Percentiles rank a stretch among this genome's conserved stretches.
These are phyloP conservation scores for Pristiophorus japonicus DNA, from an alignment of 2,113 vertebrate genomes.

Conservation along the genomic window DNA sequence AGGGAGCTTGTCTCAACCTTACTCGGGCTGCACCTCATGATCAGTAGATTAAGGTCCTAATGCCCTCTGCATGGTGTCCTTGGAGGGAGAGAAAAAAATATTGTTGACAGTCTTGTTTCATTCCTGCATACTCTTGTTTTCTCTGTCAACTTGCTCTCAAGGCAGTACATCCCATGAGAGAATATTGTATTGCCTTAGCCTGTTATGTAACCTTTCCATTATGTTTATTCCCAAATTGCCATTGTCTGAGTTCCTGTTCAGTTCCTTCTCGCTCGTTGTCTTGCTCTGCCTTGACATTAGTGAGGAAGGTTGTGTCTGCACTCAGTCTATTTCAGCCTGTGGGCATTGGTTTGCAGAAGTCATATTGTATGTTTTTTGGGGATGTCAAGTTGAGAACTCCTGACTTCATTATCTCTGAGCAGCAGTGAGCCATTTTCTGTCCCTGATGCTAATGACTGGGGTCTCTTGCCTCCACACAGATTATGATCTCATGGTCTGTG, in stretches of 20 bases:
- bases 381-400: background rate
- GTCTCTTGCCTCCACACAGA: background rate
- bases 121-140: background rate
- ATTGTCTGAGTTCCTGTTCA: background rate
- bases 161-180: background rate
- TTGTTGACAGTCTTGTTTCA: background rate
- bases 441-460: background rate
- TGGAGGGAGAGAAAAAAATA: background rate
- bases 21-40: background rate
- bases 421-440: background rate
- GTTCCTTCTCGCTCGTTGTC: background rate
- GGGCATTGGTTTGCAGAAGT: background rate
- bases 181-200: background rate
- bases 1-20: background rate
- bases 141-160: background rate
- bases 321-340: background rate
- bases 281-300: background rate
- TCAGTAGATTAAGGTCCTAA: background rate
- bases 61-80: background rate
- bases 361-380: background rate
- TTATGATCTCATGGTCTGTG: background rate
- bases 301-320: background rate
- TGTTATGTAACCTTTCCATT: background rate
- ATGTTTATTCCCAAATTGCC: background rate
- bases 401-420: background rate